Conservation (phyloP, 2,888 invertebrate genomes). For the Drosophila neonasuta region DNA sequence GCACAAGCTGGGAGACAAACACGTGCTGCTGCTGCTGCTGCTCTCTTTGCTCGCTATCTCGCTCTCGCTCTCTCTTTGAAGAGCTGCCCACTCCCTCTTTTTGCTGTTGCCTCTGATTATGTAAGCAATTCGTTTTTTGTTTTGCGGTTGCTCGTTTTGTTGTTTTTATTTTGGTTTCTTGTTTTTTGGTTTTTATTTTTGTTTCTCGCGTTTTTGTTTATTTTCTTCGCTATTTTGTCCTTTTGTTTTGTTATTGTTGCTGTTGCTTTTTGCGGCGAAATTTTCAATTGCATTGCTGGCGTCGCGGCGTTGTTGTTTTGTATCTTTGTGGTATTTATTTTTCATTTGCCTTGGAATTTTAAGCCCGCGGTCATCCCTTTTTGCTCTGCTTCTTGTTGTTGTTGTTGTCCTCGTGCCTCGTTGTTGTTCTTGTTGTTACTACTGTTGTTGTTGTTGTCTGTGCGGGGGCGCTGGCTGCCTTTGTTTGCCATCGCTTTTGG, state of each 20-base stretch:
- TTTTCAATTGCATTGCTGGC: constrained; percentile 68
- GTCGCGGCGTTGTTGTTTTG: constrained; percentile 33
- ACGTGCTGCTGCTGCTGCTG: constrained; percentile 42
- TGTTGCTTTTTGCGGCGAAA: constrained; percentile 35
- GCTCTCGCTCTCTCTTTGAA: constrained; percentile 5
- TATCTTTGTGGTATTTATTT: constrained; percentile 66
- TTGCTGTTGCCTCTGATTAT: constrained; percentile 59
- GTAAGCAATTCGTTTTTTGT: constrained; percentile 55
- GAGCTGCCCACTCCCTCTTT: neutral
- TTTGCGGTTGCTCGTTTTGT: constrained; percentile 23
- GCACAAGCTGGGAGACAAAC: constrained; percentile 43
- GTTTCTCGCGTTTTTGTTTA: constrained; percentile 10
- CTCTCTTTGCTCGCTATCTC: constrained; percentile 13
- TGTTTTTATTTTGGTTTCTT: constrained; percentile 36
- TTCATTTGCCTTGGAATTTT: constrained; percentile 67
- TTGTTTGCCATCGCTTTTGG: constrained; percentile 56
- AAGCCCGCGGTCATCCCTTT: constrained; percentile 55
- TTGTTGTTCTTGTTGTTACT: constrained; percentile 11
- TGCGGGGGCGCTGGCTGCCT: constrained; percentile 42
- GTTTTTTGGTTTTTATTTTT: constrained; percentile 6
- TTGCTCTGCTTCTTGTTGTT: constrained; percentile 24
- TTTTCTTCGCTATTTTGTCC: constrained; percentile 19
- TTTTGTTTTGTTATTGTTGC: constrained; percentile 19
- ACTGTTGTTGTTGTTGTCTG: constrained; percentile 30
- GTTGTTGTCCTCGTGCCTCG: constrained; percentile 14